These are phyloP conservation scores for Hippopotamus amphibius DNA, from an alignment of 2,113 vertebrate genomes.

Conservation along the genomic window DNA sequence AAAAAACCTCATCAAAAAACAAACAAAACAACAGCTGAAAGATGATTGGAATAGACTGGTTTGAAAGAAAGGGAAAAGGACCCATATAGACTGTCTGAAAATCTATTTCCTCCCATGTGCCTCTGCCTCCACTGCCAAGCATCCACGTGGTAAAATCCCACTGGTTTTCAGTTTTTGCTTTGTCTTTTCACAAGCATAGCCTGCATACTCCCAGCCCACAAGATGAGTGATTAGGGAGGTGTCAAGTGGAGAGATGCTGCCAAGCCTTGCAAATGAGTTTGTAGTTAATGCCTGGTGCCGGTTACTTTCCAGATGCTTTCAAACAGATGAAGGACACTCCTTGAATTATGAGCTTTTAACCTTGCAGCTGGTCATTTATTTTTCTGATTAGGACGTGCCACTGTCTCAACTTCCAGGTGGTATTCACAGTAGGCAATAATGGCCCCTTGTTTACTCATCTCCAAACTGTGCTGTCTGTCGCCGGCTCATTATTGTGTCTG, in stretches of 20 bases:
- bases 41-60: not conserved
- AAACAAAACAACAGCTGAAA: not conserved
- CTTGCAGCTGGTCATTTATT: conserved; percentile 71
- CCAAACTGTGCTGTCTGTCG: not conserved
- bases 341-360: conserved; percentile 69
- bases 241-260: conserved; percentile 19
- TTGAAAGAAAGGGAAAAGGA: not conserved
- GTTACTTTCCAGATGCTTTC: conserved; percentile 73
- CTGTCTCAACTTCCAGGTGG: conserved; percentile 55
- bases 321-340: conserved; percentile 60
- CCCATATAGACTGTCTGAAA: not conserved
- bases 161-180: conserved; percentile 5
- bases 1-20: not conserved
- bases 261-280: conserved; percentile 65
- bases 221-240: conserved; percentile 65
- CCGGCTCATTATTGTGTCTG: not conserved
- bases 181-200: not conserved
- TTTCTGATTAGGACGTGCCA: conserved; percentile 62
- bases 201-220: not conserved
- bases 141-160: not conserved
- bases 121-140: not conserved
- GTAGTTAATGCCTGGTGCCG: not conserved
- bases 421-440: not conserved
- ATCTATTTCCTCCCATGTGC: not conserved
- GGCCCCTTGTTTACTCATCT: conserved; percentile 53